Percentiles rank a stretch among this genome's conserved stretches.
Evolutionary conservation across 2,797 vertebrate genomes (phyloP).

Genomic region (Potorous gilbertii): DNA sequence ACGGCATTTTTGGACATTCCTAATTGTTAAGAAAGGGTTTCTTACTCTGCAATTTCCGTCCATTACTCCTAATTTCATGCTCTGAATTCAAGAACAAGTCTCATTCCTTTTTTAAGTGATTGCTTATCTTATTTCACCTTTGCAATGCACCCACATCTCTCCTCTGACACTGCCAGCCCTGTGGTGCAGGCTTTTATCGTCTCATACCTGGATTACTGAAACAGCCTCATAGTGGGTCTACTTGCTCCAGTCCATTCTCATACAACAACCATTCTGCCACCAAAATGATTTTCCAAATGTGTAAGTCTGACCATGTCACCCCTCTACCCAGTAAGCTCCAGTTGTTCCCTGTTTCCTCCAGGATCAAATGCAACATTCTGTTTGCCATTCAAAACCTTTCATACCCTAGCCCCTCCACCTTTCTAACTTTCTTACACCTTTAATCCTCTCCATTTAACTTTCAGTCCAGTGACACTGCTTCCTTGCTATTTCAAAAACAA

Average conservation of each 20-base stretch:
- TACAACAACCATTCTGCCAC: background rate
- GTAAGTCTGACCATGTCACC: background rate
- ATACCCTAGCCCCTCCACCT: background rate
- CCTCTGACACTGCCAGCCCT: background rate
- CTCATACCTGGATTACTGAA: background rate
- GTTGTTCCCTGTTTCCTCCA: background rate
- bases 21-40: background rate
- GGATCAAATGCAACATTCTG: background rate
- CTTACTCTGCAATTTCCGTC: background rate
- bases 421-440: background rate
- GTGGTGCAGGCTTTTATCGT: background rate
- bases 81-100: background rate
- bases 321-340: background rate
- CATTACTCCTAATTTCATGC: background rate
- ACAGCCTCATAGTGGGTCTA: background rate
- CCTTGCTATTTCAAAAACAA: background rate
- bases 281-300: background rate
- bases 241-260: background rate
- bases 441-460: background rate
- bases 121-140: background rate
- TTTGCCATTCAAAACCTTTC: background rate
- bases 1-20: background rate
- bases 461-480: background rate
- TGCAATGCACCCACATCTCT: background rate
- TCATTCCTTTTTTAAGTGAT: background rate